Base-by-base conservation (phyloP, 1,140 invertebrate species). In the Daktulosphaira vitifoliae region DNA sequence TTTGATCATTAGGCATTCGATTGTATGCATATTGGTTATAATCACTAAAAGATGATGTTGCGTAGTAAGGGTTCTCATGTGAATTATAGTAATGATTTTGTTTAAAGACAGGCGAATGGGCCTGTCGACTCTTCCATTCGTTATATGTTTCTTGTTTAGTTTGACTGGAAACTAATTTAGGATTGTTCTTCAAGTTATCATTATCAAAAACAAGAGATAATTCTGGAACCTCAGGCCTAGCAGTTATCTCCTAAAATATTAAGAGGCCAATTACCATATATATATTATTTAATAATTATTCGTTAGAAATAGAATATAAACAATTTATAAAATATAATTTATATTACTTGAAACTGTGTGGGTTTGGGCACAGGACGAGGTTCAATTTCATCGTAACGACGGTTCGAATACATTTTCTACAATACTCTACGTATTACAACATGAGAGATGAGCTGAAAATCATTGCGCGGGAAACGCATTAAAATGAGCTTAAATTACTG, bases 221-320 rank as follows among this genome's bases (percentile, higher is more conserved):
- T 46, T 68, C 67, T 37, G 67, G 67, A 20, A 68, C 67, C 9
- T 66, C 52, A n/a, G 65, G 65, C n/a, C 52, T 62, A 1, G 48
- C 49, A 8, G 23, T 29, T 22, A 52, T 49, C 37, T 68, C 67
- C 67, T 68, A 44, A 33, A 62, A 67, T 64, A 53, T 8, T 22
- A 8, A 16, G 4, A 23, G 23, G 29, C 29, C 5, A 33, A 6
- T 33, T 33, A 11, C 4, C 39, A 3, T 44, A 44, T 44, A 44
- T 4, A 44, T n/a, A 16, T 7, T 44, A 44, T 33, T 11, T n/a
- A n/a, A 33, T 33, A 44, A 44, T 37, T 44, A n/a, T 44, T 44
- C 11, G 20, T 39, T 25, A 11, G 0, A 46, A 18, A 2, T 22
- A 20, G 3, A 42, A 25, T 42, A 42, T 26, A 22, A 48, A n/a